A percentile compares a stretch with the other conserved stretches of the same genome.
Conservation (phyloP, 2,888 invertebrate genomes). For the Gymnoscelis rufifasciata region DNA sequence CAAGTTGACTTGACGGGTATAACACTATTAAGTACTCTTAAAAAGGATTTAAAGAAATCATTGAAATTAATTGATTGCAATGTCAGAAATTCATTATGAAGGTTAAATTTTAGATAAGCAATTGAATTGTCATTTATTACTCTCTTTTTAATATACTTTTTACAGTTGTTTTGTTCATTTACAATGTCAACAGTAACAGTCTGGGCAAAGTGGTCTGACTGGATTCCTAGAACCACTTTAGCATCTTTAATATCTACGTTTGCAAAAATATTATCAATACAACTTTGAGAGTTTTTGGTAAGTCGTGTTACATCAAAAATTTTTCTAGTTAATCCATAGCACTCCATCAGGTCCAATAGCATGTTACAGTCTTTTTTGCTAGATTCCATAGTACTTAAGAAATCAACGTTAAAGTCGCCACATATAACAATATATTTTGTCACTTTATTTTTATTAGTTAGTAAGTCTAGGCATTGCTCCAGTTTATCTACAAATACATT, state of each 20-base stretch:
- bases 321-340: not conserved
- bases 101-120: too few relatives aligned
- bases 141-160: too few relatives aligned
- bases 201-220: not conserved
- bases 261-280: not conserved
- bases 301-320: not conserved
- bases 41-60: too few relatives aligned
- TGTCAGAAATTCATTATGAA: too few relatives aligned
- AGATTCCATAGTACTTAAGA: not conserved
- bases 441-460: not conserved
- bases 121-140: too few relatives aligned
- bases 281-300: not conserved
- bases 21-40: too few relatives aligned
- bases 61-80: too few relatives aligned
- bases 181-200: not conserved
- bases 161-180: not conserved
- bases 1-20: too few relatives aligned
- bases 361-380: not conserved
- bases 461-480: not conserved
- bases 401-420: not conserved
- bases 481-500: not conserved
- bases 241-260: not conserved
- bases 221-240: not conserved
- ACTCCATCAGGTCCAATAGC: not conserved
- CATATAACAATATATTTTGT: not conserved